phyloP scores from a whole-genome alignment of 2,113 vertebrate genomes.

The Shinisaurus crocodilurus region DNA sequence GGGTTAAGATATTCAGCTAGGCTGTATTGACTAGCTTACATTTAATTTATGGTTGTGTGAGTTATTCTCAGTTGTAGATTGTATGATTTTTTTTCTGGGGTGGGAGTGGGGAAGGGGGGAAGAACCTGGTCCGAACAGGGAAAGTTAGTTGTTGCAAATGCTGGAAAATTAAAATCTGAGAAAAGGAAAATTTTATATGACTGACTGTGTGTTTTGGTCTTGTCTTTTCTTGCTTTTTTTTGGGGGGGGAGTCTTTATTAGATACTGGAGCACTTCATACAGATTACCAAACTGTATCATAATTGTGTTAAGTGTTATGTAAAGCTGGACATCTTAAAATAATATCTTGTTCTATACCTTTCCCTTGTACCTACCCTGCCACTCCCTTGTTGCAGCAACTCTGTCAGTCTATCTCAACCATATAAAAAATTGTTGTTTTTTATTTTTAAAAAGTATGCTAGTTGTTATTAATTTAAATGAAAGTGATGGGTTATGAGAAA shows the following conservation, averaged over 20 bases:
- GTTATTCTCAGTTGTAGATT: background rate
- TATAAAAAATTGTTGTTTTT: background rate
- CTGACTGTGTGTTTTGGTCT: background rate
- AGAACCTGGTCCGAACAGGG: background rate
- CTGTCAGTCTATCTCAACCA: background rate
- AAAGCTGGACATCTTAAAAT: constrained; percentile 5
- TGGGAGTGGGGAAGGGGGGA: background rate
- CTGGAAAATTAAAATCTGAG: background rate
- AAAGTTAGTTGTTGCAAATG: background rate
- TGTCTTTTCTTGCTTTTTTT: too few relatives aligned
- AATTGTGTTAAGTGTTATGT: background rate
- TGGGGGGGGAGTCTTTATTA: too few relatives aligned
- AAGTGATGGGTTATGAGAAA: background rate
- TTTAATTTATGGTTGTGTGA: background rate
- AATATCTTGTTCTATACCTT: background rate
- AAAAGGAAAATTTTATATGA: background rate
- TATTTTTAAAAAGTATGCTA: background rate
- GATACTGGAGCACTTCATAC: background rate
- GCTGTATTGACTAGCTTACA: background rate
- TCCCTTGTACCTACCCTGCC: background rate
- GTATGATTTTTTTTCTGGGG: background rate
- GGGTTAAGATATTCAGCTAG: background rate
- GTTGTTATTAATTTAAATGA: background rate
- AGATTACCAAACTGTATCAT: constrained; percentile 5
- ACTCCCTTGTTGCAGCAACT: background rate